phyloP scores from a whole-genome alignment of 2,888 invertebrate species.

The Shargacucullia verbasci region DNA sequence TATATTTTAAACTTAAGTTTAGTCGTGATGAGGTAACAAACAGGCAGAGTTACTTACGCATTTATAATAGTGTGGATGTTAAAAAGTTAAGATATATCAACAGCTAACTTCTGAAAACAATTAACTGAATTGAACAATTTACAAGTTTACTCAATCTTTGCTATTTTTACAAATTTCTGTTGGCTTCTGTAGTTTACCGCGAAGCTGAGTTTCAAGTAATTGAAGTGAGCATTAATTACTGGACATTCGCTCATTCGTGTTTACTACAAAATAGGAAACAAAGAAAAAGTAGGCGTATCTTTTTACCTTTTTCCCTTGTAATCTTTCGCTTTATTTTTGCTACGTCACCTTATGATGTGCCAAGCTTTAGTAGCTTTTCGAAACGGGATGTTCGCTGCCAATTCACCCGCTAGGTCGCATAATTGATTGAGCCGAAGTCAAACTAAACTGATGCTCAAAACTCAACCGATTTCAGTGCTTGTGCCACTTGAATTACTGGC shows the following conservation, averaged over 20 bases:
- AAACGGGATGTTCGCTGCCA: constrained; percentile 39
- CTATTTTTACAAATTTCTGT: too few relatives aligned
- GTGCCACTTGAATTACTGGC: too few relatives aligned
- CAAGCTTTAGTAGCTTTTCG: constrained; percentile 40
- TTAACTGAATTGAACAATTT: too few relatives aligned
- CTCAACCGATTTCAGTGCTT: not conserved
- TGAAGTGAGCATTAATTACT: constrained; percentile 70
- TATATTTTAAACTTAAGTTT: too few relatives aligned
- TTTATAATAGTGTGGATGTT: too few relatives aligned
- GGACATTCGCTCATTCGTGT: constrained; percentile 39
- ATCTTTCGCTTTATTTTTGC: constrained; percentile 30
- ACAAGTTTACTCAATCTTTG: too few relatives aligned
- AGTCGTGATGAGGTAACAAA: too few relatives aligned
- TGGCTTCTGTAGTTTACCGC: constrained; percentile 52
- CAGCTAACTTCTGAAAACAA: too few relatives aligned
- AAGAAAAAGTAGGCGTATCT: constrained; percentile 2
- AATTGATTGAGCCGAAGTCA: constrained; percentile 42
- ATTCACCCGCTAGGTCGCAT: constrained; percentile 35
- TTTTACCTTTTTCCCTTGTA: constrained; percentile 11
- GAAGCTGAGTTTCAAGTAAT: constrained; percentile 72
- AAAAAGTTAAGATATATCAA: too few relatives aligned
- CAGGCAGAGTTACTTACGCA: too few relatives aligned
- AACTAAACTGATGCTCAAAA: constrained; percentile 31
- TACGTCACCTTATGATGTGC: constrained; percentile 39
- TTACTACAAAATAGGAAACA: constrained; percentile 8